A percentile compares a stretch with the other conserved stretches of the same genome.
Evolutionary conservation across 1,140 invertebrate species (phyloP).

Genomic region (Vollenhovia emeryi): DNA sequence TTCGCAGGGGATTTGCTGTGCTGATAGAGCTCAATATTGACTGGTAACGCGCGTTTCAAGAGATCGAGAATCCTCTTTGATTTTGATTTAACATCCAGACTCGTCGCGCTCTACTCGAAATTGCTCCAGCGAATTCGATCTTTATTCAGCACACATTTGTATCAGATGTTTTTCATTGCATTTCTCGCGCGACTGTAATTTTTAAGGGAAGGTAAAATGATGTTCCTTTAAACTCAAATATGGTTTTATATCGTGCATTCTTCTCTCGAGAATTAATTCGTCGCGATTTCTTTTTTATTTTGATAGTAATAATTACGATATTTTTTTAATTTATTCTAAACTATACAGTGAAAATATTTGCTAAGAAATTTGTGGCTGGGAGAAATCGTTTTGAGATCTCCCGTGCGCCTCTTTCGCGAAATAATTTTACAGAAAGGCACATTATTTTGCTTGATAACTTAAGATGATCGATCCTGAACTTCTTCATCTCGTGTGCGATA

Average conservation of each 20-base stretch:
- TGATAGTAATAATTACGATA: not conserved
- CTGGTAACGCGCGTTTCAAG: constrained; percentile 22
- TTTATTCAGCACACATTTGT: not conserved
- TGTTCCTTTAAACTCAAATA: not conserved
- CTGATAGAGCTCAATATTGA: constrained; percentile 55
- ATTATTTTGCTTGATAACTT: not conserved
- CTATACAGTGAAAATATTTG: not conserved
- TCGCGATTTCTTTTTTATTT: not conserved
- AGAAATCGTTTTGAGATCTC: not conserved
- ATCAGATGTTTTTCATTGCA: not conserved
- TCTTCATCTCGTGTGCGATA: not conserved
- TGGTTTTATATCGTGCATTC: not conserved
- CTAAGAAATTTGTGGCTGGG: not conserved
- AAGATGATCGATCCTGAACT: not conserved
- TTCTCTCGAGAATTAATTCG: constrained; percentile 1
- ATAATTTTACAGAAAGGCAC: not conserved
- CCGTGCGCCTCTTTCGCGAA: not conserved
- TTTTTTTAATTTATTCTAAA: not conserved
- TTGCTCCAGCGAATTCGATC: not conserved
- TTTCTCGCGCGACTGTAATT: not conserved
- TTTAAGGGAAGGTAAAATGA: not conserved
- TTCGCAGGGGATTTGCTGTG: constrained; percentile 41
- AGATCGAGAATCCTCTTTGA: not conserved
- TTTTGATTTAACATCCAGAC: not conserved
- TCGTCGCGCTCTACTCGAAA: not conserved